A percentile compares a stretch with the other conserved stretches of the same genome.
Conservation (phyloP, 2,888 invertebrate genomes). For the Clostera curtula region DNA sequence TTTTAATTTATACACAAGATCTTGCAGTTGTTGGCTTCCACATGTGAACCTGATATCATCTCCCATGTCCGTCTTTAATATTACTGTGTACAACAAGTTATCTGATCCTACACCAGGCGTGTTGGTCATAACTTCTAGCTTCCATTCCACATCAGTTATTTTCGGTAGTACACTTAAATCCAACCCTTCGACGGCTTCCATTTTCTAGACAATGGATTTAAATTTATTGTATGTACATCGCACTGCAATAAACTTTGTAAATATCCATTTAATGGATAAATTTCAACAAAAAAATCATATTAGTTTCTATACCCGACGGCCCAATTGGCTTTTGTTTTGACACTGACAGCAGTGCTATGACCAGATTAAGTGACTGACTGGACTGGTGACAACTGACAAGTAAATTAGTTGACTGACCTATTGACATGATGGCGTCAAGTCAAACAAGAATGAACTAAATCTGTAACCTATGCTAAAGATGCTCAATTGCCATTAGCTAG, state of each 20-base stretch:
- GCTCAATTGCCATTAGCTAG: too few species aligned
- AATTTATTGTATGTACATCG: not conserved
- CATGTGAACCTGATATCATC: slow-evolving; percentile 76
- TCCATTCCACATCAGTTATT: slow-evolving; percentile 76
- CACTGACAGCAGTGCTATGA: too few species aligned
- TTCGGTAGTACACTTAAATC: slow-evolving; percentile 54
- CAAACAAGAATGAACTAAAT: too few species aligned
- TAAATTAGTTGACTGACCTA: too few species aligned
- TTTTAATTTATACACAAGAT: slow-evolving; percentile 79
- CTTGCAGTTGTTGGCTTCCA: slow-evolving; percentile 77
- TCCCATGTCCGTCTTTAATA: slow-evolving; percentile 52
- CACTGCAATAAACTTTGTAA: not conserved
- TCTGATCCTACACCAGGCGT: slow-evolving; percentile 55
- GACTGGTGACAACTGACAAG: too few species aligned
- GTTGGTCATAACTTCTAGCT: slow-evolving; percentile 70
- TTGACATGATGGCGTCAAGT: too few species aligned
- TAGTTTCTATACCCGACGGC: too few species aligned
- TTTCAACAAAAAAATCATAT: too few species aligned
- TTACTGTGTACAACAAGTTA: slow-evolving; percentile 58
- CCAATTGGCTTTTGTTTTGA: too few species aligned
- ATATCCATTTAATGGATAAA: too few species aligned
- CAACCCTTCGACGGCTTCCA: slow-evolving; percentile 28
- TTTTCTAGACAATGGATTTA: slow-evolving; percentile 10
- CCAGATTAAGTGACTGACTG: too few species aligned
- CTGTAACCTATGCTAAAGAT: too few species aligned